Conservation (phyloP, 2,888 invertebrate genomes). For the Campoplex nolae region DNA sequence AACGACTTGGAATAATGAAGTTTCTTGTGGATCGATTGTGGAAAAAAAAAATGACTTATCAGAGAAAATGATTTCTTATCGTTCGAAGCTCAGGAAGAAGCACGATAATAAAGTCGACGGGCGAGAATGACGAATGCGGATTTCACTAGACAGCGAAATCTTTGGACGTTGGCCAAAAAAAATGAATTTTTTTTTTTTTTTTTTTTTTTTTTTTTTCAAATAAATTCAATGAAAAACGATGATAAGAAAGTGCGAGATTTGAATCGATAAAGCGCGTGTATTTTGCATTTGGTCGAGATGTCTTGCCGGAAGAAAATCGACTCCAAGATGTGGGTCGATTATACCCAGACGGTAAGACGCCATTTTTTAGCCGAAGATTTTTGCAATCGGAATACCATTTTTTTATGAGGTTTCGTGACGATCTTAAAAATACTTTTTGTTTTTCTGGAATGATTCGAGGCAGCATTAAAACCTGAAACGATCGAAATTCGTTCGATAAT, state of each 20-base stretch:
- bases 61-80: conserved; percentile 43
- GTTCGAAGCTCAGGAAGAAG: conserved; percentile 7
- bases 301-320: conserved; percentile 81
- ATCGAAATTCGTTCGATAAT: not conserved
- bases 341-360: conserved; percentile 77
- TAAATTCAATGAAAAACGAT: not conserved
- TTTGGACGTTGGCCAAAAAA: conserved; percentile 27
- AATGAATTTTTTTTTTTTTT: not conserved
- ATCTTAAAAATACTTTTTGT: not conserved
- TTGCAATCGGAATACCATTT: not conserved
- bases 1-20: not conserved
- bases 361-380: conserved; percentile 13
- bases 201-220: not conserved
- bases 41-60: not conserved
- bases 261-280: conserved; percentile 23
- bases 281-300: conserved; percentile 69
- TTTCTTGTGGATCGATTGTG: not conserved
- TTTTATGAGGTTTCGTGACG: not conserved
- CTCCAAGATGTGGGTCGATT: conserved; percentile 79
- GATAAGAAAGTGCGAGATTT: conserved; percentile 7
- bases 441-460: conserved; percentile 16
- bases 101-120: conserved; percentile 34
- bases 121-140: conserved; percentile 28
- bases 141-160: conserved; percentile 28
- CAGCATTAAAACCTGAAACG: not conserved